These are phyloP conservation scores for Chloebia gouldiae DNA, from an alignment of 2,113 vertebrate species.

Conservation along the genomic window DNA sequence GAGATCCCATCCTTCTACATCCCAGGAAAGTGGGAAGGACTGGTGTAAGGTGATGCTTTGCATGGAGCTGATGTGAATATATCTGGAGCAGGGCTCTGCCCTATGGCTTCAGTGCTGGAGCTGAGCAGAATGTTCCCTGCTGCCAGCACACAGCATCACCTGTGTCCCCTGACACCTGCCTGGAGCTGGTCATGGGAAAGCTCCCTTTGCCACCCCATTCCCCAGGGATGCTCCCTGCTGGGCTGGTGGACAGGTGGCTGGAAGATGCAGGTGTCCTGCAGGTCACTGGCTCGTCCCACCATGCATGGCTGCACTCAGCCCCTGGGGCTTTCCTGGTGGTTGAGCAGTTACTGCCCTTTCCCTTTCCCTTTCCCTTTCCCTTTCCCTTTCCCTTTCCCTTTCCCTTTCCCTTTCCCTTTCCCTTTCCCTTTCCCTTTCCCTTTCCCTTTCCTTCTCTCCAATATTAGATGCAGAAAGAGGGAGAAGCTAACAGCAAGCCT, in stretches of 20 bases:
- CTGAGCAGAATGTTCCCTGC: neutral
- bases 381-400: too few relatives aligned
- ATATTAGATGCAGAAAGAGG: neutral
- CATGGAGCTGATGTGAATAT: neutral
- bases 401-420: neutral
- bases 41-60: neutral
- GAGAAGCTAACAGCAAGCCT: rapidly evolving
- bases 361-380: neutral
- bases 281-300: neutral
- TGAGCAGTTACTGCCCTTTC: neutral
- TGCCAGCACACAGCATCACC: neutral
- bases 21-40: neutral
- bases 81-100: neutral
- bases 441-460: neutral
- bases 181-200: neutral
- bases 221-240: neutral
- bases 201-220: neutral
- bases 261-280: neutral
- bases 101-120: rapidly evolving
- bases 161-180: neutral
- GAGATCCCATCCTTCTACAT: neutral
- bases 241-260: neutral
- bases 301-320: rapidly evolving
- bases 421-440: too few relatives aligned
- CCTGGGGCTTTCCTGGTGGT: rapidly evolving